Base-by-base conservation (phyloP, 1,140 invertebrate genomes). In the Zaprionus vittiger region DNA sequence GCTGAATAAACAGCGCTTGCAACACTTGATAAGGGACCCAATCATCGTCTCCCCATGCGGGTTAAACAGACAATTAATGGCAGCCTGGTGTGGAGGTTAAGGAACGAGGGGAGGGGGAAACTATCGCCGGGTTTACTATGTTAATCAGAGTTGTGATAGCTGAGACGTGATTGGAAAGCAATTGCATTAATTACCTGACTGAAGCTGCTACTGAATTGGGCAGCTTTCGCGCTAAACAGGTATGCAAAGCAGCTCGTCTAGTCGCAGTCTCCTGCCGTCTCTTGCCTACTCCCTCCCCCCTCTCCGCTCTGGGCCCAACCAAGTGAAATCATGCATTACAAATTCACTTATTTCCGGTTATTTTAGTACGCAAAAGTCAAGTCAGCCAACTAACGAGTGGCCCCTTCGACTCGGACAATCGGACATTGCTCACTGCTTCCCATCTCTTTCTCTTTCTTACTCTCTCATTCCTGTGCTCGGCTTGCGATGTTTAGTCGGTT, bases 331-430 rank as follows among this genome's bases (percentile, higher is more conserved):
- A 89, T 74, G 85, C 81, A 90, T 89, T 82, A 67, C 68, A 85
- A 85, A 89, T 89, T 85, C 37, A 85, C 81, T 89, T 89, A 89
- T 60, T 89, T 89, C 81, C 85, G 81, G 85, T 80, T 90, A 90
- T 89, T 89, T 89, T 85, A 90, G 84, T 89, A 82, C 86, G 85
- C 85, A 89, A 90, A 90, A 90, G 79, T 79, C 75, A 81, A 81
- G 85, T 79, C 81, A 84, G 68, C 34, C 64, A 44, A 64, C 69
- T 62, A 70, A 49, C 44, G 41, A 77, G 74, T 37, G 31, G 22
- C 26, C 24, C 41, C 31, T 59, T 20, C 20, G 31, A 31, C 28
- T 59, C 31, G 56, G 56, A 59, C 56, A 37, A 20, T 28, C 20
- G 38, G 56, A 55, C 61, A 37, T 2, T 47, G n/a, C 7, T 34